These are phyloP conservation scores for Sylvia borin DNA, from an alignment of 2,797 vertebrate species.

Conservation along the genomic window DNA sequence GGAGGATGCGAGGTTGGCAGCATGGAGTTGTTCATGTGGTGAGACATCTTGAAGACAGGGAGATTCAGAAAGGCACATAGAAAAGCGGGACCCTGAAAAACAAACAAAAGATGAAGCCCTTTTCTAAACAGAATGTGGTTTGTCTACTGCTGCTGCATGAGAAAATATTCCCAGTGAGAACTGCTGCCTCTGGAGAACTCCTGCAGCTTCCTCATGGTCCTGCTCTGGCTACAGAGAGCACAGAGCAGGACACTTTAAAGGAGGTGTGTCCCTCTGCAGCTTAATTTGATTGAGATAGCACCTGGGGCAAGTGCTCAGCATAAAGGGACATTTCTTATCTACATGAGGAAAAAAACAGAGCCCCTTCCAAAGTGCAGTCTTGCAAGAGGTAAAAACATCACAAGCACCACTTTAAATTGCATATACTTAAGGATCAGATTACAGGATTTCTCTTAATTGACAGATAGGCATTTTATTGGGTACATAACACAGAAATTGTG, in stretches of 20 bases:
- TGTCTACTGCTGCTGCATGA: neutral
- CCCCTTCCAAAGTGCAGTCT: neutral
- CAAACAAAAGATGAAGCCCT: neutral
- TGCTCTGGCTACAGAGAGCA: neutral
- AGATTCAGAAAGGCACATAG: neutral
- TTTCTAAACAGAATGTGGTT: neutral
- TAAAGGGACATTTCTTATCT: constrained; percentile 15
- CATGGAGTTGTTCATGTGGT: constrained; percentile 37
- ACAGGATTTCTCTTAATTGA: constrained; percentile 54
- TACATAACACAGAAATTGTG: constrained; percentile 49
- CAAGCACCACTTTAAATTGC: neutral
- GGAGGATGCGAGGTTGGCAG: constrained; percentile 39
- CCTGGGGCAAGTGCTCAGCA: neutral
- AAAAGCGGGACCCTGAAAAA: constrained; percentile 26
- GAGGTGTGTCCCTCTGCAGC: neutral
- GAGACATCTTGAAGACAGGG: neutral
- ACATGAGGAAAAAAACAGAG: neutral
- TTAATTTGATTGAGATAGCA: neutral
- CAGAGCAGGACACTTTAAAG: neutral
- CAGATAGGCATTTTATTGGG: constrained; percentile 49
- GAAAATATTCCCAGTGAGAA: neutral
- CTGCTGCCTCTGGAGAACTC: neutral
- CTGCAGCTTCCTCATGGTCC: neutral
- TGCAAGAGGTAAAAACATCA: neutral
- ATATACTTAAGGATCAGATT: neutral